Conservation (phyloP, 2,113 vertebrate genomes). For the Mirza zaza region DNA sequence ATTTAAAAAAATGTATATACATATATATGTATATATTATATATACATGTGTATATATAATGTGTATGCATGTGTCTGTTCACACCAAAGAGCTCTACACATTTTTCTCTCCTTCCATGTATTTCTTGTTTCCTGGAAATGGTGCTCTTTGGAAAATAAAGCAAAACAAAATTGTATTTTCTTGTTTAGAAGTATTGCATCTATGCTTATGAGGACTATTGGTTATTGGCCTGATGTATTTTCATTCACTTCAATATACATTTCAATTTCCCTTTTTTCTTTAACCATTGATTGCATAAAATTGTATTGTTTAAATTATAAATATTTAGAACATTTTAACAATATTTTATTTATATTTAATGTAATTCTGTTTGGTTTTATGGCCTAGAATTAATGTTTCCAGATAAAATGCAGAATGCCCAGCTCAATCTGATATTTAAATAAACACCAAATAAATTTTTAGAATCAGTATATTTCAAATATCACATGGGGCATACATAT, state of each 20-base stretch:
- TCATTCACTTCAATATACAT: not conserved
- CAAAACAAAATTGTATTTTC: not conserved
- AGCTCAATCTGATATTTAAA: not conserved
- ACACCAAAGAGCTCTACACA: not conserved
- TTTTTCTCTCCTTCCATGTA: not conserved
- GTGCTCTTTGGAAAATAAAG: not conserved
- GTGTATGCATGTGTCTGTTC: not conserved
- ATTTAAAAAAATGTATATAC: not conserved
- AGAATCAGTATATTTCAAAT: not conserved
- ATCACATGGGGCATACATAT: not conserved
- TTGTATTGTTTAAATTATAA: not conserved
- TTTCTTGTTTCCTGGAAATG: not conserved
- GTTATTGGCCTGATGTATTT: not conserved
- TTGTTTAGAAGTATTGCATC: not conserved
- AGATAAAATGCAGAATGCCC: not conserved
- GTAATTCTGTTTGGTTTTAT: not conserved
- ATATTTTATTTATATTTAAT: not conserved
- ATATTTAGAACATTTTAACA: not conserved
- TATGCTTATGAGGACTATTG: not conserved
- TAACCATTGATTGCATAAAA: not conserved
- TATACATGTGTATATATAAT: not conserved
- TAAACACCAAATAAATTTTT: not conserved
- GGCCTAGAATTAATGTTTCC: not conserved
- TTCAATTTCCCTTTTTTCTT: not conserved
- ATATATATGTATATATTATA: too few species aligned